Conservation (phyloP, 2,113 vertebrate genomes). For the Propithecus coquereli region DNA sequence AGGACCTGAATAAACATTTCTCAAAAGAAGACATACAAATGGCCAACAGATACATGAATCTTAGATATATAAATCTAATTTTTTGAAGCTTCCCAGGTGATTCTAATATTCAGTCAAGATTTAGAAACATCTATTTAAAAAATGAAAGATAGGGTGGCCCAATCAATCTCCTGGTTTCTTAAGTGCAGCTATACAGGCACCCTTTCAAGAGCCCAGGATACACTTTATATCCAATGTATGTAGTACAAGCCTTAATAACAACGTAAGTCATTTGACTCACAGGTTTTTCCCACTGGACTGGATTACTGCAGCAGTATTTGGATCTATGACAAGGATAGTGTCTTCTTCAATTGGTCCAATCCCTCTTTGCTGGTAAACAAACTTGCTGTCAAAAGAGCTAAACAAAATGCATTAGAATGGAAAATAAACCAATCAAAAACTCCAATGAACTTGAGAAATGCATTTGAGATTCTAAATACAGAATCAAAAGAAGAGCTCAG, state of each 20-base stretch:
- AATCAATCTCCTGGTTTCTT: neutral
- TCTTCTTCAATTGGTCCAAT: slow-evolving; percentile 94
- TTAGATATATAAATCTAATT: neutral
- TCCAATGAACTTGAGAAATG: neutral
- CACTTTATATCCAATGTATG: neutral
- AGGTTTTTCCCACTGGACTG: slow-evolving; percentile 91
- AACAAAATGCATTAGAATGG: slow-evolving; percentile 58
- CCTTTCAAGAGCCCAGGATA: neutral
- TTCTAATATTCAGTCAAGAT: neutral
- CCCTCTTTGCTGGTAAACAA: slow-evolving; percentile 90
- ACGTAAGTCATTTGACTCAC: slow-evolving; percentile 81
- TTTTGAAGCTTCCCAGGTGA: neutral
- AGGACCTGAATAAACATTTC: neutral
- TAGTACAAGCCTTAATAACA: neutral
- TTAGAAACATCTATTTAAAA: slow-evolving; percentile 37
- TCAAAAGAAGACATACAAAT: neutral
- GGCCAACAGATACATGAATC: neutral
- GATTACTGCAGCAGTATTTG: slow-evolving; percentile 86
- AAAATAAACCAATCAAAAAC: slow-evolving; percentile 41
- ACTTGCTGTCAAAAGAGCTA: slow-evolving; percentile 92
- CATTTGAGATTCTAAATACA: neutral
- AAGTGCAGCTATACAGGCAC: neutral
- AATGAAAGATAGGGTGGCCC: neutral
- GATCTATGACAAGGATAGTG: slow-evolving; percentile 91
- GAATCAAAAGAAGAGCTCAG: neutral